Base-by-base conservation (phyloP, 2,113 vertebrate species). In the Protobothrops mucrosquamatus region DNA sequence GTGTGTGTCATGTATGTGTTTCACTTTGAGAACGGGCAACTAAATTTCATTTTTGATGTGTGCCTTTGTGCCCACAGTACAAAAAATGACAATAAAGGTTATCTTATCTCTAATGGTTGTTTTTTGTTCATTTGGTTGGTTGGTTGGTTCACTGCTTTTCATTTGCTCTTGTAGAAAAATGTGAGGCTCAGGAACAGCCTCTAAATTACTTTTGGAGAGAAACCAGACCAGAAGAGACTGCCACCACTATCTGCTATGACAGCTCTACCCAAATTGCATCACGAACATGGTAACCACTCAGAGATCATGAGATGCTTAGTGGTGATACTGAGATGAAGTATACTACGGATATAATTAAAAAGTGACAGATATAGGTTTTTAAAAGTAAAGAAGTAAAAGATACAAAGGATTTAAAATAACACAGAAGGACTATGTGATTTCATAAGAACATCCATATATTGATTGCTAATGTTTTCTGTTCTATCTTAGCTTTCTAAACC, bases 251-350 rank as follows among this genome's bases (percentile, higher is more conserved):
- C 1, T 99, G 99, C 95, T 97, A 97, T 12, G 98, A 97, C 57
- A 99, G 98, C 94, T 97, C 97, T 69, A 97, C 98, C 46, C 97
- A 97, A 92, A 98, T 88, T 85, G 97, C 98, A 29, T 98, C 97
- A 88, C 98, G 99, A 95, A 98, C 94, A 86, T 99, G 99, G 99
- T 99, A 97, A 97, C 96, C 87, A 0, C 93, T 94, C n/a, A 85
- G 29, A 87, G 86, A 55, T 23, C 55, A 18, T 55, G 46, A 93
- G 22, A 26, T 95, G 18, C 29, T 59, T 89, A 55, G n/a, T 87
- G 8, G 51, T 48, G 64, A 74, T 61, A 87, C 20, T 92, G 55
- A 88, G 89, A 54, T 87, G 34, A 39, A 55, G 22, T 74, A 92
- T 20, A 93, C 54, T 74, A 39, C 92, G 61, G 3, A 94, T 92